A percentile compares a stretch with the other conserved stretches of the same genome.
Conservation (phyloP, 2,888 invertebrate genomes). For the Therioaphis trifolii region DNA sequence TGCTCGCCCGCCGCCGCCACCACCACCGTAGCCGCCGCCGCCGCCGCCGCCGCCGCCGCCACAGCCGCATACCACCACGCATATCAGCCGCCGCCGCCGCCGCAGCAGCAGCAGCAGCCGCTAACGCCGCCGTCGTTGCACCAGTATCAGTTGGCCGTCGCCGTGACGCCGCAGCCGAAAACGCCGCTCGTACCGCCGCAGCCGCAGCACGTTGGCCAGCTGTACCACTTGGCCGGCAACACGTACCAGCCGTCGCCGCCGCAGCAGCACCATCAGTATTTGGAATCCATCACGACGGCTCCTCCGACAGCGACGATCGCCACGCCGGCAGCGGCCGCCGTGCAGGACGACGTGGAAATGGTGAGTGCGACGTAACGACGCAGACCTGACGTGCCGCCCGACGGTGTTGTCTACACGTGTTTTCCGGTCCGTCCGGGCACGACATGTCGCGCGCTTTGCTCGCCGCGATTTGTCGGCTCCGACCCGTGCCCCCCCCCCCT, state of each 20-base stretch:
- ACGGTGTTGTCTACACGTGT: neutral
- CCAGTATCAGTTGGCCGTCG: conserved; percentile 56
- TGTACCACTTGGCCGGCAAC: conserved; percentile 50
- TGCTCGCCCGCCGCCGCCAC: conserved; percentile 57
- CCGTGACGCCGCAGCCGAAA: conserved; percentile 58
- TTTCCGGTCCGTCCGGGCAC: neutral
- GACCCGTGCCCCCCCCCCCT: neutral
- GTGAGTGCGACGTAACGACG: conserved; percentile 16
- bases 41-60: conserved; percentile 26
- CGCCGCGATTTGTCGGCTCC: neutral
- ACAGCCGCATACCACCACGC: conserved; percentile 55
- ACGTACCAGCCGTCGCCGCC: conserved; percentile 15
- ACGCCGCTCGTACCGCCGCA: conserved; percentile 33
- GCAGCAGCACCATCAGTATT: conserved; percentile 9
- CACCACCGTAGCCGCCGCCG: conserved; percentile 11
- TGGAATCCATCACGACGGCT: conserved; percentile 56
- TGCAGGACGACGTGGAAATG: conserved; percentile 62
- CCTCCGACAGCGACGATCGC: conserved; percentile 57
- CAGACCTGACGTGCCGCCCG: neutral
- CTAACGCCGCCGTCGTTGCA: neutral
- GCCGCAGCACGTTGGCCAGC: conserved; percentile 32
- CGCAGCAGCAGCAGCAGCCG: neutral
- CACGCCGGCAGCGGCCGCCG: conserved; percentile 58
- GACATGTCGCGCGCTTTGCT: neutral
- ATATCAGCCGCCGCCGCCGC: conserved; percentile 39